Conservation (phyloP, 2,113 vertebrate genomes). For the Galbula dea region DNA sequence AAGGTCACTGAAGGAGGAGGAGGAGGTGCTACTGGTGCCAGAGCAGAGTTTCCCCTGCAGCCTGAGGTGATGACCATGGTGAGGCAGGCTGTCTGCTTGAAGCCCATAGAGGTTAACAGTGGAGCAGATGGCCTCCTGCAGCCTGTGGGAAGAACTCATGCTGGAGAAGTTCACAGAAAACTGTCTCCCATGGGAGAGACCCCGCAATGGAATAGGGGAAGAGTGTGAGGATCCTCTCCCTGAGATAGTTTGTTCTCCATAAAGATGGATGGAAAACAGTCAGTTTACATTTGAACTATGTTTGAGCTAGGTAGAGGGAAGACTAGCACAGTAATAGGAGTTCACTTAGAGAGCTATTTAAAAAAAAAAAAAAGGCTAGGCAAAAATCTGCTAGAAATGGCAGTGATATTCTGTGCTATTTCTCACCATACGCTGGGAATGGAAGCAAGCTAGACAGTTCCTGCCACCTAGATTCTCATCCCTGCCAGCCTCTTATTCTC, state of each 20-base stretch:
- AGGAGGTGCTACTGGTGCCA: not conserved
- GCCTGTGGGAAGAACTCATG: not conserved
- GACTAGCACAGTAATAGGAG: not conserved
- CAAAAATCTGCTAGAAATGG: not conserved
- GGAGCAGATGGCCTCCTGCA: not conserved
- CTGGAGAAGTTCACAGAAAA: not conserved
- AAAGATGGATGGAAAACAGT: not conserved
- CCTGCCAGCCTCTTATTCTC: not conserved
- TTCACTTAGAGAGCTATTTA: not conserved
- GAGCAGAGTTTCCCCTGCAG: not conserved
- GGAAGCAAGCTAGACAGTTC: not conserved
- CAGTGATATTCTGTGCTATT: not conserved
- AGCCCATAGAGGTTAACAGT: not conserved
- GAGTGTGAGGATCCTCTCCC: not conserved
- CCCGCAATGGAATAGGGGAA: not conserved
- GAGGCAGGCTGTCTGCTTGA: not conserved
- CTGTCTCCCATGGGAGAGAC: too few species aligned
- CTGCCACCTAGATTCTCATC: not conserved
- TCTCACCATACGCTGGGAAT: fast-evolving
- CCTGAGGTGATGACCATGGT: not conserved
- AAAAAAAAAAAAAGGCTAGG: not conserved
- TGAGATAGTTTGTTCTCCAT: not conserved
- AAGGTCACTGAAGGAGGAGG: not conserved
- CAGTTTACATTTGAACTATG: not conserved
- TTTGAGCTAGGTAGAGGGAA: not conserved